Evolutionary conservation across 2,113 vertebrate species (phyloP), one percentile per base, ranked within the genome.

Genomic region (Trachemys scripta): DNA sequence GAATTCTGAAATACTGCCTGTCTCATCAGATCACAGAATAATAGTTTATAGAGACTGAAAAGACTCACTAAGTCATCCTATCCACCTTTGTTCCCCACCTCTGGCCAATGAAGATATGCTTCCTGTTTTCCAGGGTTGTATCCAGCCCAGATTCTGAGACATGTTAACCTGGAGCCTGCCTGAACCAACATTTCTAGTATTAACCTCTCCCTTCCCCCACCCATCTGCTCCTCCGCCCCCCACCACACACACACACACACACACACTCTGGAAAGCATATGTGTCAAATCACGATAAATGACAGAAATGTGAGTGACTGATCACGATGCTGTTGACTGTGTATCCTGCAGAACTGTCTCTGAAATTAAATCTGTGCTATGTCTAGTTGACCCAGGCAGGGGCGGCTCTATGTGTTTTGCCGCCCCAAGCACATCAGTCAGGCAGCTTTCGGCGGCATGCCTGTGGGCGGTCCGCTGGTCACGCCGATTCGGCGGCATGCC

Each of bases 181-280:
- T 45, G 4, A 78, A 65, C 29, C 82, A 89, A 78, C 35, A 35
- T 38, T 75, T 54, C 31, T 94, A 6, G 57, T 82, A 59, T n/a
- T 69, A 80, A 82, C 35, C 16, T 69, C 57, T 27, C 57, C 57
- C 27, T 59, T 10, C 25, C 3, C 29, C 57, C 7, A 13, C 16
- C 5, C 16, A 69, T 35, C 62, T n/a, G 29, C 59, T 35, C 59
- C 59, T 62, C 14, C 7, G 16, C 25, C 25, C 57, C 57, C 25
- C 10, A 17, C 14, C 16, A n/a, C 14, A 2, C 16, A 10, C 6
- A 1, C 0, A 0, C 1, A 42, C 42, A 42, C 42, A 42, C 42
- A 0, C 29, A 5, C 4, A 1, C 35, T 5, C 11, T 53, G 49
- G 10, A 31, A 82, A 56, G 1, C 1, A 1, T 1, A 0, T 54